Evolutionary conservation across 2,113 vertebrate species (phyloP).

Genomic region (Psittacus erithacus): DNA sequence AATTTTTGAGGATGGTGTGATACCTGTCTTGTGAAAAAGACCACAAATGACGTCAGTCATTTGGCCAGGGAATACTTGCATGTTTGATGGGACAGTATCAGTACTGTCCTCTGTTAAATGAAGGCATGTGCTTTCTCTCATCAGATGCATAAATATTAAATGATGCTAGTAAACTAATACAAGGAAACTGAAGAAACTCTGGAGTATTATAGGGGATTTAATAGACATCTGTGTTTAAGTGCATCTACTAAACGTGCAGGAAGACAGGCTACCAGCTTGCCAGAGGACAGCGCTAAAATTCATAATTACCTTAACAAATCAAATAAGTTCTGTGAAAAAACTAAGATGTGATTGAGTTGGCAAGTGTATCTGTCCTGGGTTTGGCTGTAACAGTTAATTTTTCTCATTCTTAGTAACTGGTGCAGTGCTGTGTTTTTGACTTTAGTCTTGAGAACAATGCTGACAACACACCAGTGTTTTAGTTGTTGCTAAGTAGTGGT

Average conservation of each 20-base stretch:
- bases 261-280: neutral
- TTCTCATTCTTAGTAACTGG: neutral
- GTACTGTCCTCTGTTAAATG: neutral
- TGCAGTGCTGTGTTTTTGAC: neutral
- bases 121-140: neutral
- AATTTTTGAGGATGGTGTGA: neutral
- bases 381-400: neutral
- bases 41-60: neutral
- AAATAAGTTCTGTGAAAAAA: neutral
- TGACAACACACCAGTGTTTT: neutral
- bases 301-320: neutral
- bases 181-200: neutral
- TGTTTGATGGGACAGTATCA: neutral
- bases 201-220: neutral
- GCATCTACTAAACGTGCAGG: neutral
- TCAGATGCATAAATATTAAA: neutral
- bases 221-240: neutral
- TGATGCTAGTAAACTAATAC: neutral
- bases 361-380: neutral
- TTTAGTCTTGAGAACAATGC: neutral
- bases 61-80: neutral
- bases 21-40: neutral
- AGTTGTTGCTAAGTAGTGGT: neutral
- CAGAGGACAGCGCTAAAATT: neutral
- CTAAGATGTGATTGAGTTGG: neutral